Evolutionary conservation across 2,797 vertebrate species (phyloP).

Genomic region (Propithecus perrieri): DNA sequence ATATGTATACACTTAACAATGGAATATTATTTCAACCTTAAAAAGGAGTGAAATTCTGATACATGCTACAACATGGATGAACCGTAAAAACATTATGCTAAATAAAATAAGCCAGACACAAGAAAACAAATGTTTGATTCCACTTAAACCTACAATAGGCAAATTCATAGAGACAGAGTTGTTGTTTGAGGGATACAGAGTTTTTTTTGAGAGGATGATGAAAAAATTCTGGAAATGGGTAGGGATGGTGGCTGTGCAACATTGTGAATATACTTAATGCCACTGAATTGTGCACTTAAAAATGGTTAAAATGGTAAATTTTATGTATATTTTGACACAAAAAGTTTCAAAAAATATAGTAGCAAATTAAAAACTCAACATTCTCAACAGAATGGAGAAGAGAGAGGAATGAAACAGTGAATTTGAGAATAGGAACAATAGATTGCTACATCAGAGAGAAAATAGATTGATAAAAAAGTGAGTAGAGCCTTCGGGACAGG

Average conservation of each 20-base stretch:
- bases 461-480: not conserved
- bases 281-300: not conserved
- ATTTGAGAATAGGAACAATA: not conserved
- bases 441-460: not conserved
- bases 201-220: not conserved
- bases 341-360: not conserved
- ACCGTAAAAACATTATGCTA: not conserved
- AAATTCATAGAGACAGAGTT: not conserved
- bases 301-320: not conserved
- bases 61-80: not conserved
- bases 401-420: not conserved
- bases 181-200: not conserved
- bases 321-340: not conserved
- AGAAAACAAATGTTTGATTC: slow-evolving; percentile 6
- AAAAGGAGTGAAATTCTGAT: slow-evolving; percentile 5
- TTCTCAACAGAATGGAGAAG: not conserved
- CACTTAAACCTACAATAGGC: not conserved
- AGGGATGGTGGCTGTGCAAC: not conserved
- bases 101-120: not conserved
- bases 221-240: not conserved
- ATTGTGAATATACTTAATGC: not conserved
- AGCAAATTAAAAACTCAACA: not conserved
- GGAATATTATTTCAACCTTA: not conserved
- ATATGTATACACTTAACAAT: not conserved
- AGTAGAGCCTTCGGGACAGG: not conserved